These are phyloP conservation scores for Magallana nippona DNA, from an alignment of 2,888 invertebrate genomes.

Conservation along the genomic window DNA sequence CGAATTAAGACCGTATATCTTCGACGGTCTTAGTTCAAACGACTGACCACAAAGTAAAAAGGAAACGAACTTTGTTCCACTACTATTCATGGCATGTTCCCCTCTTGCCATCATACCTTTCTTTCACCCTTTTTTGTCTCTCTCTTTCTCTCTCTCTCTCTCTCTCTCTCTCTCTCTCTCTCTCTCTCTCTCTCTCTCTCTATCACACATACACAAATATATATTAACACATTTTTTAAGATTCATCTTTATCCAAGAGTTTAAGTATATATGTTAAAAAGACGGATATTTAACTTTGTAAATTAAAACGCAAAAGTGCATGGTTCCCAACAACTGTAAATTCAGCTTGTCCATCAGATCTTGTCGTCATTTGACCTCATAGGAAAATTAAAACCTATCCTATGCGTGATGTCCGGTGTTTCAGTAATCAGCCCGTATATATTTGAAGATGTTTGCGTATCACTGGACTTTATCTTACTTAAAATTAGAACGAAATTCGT, in stretches of 20 bases:
- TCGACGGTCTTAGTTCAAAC: neutral
- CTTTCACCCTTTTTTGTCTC: neutral
- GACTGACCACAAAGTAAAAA: constrained; percentile 21
- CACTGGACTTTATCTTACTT: neutral
- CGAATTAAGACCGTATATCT: neutral
- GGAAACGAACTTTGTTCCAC: neutral
- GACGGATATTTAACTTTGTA: no score
- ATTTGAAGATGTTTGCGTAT: neutral
- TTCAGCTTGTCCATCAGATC: no score
- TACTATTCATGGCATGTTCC: neutral
- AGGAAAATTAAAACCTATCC: no score
- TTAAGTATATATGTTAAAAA: no score
- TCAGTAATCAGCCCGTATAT: neutral
- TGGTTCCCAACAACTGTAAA: no score
- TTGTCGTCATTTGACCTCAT: neutral
- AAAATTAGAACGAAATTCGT: neutral
- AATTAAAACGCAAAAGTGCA: no score
- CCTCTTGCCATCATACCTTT: neutral
- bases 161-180: neutral
- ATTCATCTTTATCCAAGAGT: no score
- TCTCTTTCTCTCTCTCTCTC: no score
- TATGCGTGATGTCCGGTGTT: neutral
- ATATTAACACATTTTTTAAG: no score
- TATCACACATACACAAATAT: no score
- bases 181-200: neutral